A percentile compares a stretch with the other conserved stretches of the same genome.
These are phyloP conservation scores for Nymphalis io DNA, from an alignment of 1,140 invertebrate genomes.

Conservation along the genomic window DNA sequence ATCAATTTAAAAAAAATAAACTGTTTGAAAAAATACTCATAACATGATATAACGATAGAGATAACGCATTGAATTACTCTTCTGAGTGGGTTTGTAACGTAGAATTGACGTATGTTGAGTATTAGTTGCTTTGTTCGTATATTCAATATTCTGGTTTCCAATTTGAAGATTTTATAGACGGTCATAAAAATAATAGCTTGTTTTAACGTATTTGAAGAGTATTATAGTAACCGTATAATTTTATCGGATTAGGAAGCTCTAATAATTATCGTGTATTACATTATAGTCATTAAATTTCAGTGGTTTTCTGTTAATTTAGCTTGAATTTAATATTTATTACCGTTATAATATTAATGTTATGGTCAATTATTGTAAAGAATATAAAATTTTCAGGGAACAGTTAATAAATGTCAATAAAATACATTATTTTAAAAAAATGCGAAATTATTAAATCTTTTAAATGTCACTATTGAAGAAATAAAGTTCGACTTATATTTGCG, in stretches of 20 bases:
- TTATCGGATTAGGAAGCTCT: constrained; percentile 37
- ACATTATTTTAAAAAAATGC: too few relatives aligned
- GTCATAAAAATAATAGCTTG: constrained; percentile 34
- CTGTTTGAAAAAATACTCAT: too few relatives aligned
- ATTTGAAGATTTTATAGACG: constrained; percentile 21
- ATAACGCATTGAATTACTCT: too few relatives aligned
- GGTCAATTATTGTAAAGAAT: background rate
- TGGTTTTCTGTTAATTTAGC: constrained; percentile 9
- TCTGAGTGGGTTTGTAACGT: constrained; percentile 10
- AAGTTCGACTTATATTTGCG: too few relatives aligned
- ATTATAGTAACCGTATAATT: constrained; percentile 29
- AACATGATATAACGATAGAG: too few relatives aligned
- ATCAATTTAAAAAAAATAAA: too few relatives aligned
- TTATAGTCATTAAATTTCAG: constrained; percentile 36
- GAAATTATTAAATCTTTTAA: too few relatives aligned
- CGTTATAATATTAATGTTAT: background rate
- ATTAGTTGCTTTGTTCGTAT: constrained; percentile 31
- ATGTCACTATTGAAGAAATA: too few relatives aligned
- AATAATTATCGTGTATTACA: constrained; percentile 31
- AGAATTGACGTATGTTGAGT: constrained; percentile 25
- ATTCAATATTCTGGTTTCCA: constrained; percentile 25
- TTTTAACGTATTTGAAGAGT: constrained; percentile 24
- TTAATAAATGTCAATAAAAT: too few relatives aligned
- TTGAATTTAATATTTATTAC: background rate
- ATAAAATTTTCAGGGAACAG: background rate